Conservation (phyloP, 2,113 vertebrate genomes). For the Etheostoma cragini region DNA sequence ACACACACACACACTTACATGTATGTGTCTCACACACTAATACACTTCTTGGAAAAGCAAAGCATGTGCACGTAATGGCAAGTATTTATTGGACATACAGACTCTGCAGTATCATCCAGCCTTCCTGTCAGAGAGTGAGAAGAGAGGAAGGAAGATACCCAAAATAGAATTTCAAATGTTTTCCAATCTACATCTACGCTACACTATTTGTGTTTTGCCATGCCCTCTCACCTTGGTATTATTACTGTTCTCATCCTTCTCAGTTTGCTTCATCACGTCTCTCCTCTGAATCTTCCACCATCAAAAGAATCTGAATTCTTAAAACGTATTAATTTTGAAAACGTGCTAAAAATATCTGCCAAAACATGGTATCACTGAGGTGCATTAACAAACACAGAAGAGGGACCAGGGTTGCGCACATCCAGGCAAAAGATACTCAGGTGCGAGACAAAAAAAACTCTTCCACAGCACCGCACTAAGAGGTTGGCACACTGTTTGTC, state of each 20-base stretch:
- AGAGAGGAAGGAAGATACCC: not conserved
- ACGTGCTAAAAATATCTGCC: constrained; percentile 64
- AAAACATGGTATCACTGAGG: constrained; percentile 26
- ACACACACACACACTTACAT: not conserved
- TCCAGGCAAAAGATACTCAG: too few relatives aligned
- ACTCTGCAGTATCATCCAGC: not conserved
- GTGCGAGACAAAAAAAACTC: too few relatives aligned
- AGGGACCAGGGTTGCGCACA: too few relatives aligned
- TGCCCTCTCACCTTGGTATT: not conserved
- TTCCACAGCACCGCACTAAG: too few relatives aligned
- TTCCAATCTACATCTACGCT: not conserved
- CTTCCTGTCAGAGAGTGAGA: constrained; percentile 25
- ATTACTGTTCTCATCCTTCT: not conserved
- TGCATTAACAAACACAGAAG: constrained; percentile 8
- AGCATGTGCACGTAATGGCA: not conserved
- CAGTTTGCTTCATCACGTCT: constrained; percentile 20
- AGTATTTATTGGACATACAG: constrained; percentile 21
- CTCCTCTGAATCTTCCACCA: constrained; percentile 16
- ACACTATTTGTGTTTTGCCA: not conserved
- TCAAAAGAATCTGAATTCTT: constrained; percentile 61
- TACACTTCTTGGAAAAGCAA: not conserved
- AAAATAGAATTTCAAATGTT: constrained; percentile 15
- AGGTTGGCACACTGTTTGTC: too few relatives aligned
- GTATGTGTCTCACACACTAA: not conserved
- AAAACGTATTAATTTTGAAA: constrained; percentile 63